A percentile compares a stretch with the other conserved stretches of the same genome.
Conservation (phyloP, 2,113 vertebrate genomes). For the Pyxicephalus adspersus region DNA sequence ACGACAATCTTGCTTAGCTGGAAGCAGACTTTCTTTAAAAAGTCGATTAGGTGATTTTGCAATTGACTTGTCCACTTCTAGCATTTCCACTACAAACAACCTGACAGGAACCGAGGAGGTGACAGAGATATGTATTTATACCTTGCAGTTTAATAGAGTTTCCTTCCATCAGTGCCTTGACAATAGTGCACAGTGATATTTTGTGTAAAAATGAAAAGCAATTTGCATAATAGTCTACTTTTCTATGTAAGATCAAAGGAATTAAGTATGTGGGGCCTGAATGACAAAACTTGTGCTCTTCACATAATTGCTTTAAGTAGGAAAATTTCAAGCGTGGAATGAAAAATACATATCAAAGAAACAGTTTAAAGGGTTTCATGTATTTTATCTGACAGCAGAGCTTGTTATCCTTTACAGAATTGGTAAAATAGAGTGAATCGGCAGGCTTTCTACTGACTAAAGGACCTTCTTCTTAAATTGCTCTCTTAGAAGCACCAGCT, state of each 20-base stretch:
- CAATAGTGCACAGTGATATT: background rate
- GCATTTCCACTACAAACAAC: background rate
- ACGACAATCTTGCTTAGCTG: too few relatives aligned
- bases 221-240: constrained; percentile 50
- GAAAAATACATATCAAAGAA: constrained; percentile 55
- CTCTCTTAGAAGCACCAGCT: constrained; percentile 12
- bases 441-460: constrained; percentile 30
- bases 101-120: background rate
- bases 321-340: constrained; percentile 52
- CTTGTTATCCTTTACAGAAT: constrained; percentile 47
- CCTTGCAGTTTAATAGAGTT: background rate
- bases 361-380: constrained; percentile 48
- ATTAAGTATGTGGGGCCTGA: constrained; percentile 41
- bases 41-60: too few relatives aligned
- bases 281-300: constrained; percentile 40
- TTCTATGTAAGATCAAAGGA: constrained; percentile 52
- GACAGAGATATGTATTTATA: constrained; percentile 13
- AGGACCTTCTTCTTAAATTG: constrained; percentile 31
- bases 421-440: constrained; percentile 42
- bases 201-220: constrained; percentile 7
- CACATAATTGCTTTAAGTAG: constrained; percentile 54
- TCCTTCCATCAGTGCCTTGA: constrained; percentile 14
- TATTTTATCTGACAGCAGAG: constrained; percentile 53
- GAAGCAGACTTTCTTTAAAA: too few relatives aligned
- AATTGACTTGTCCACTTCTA: background rate